Percentiles rank a stretch among this genome's conserved stretches.
Evolutionary conservation across 1,140 invertebrate species (phyloP).

Genomic region (Drosophila triauraria): DNA sequence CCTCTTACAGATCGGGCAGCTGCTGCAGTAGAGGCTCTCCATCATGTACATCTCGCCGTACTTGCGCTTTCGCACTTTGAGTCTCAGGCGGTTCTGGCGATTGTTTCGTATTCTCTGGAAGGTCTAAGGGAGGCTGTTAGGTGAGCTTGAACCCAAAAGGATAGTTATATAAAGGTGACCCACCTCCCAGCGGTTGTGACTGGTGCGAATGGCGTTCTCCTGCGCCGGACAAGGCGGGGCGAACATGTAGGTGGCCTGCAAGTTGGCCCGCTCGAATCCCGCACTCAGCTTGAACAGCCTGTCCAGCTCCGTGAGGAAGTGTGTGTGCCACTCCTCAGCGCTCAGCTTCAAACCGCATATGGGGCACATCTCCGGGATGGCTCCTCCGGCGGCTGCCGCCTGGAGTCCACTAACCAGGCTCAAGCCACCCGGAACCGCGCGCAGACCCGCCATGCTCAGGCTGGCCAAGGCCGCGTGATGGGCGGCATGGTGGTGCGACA

Average conservation of each 20-base stretch:
- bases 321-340: conserved; percentile 91
- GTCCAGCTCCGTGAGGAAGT: conserved; percentile 92
- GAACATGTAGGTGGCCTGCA: conserved; percentile 83
- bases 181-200: conserved; percentile 91
- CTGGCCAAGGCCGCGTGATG: conserved; percentile 78
- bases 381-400: conserved; percentile 67
- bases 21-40: conserved; percentile 84
- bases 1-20: conserved; percentile 93
- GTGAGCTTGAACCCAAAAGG: too few relatives aligned
- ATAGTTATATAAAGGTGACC: conserved; percentile 10
- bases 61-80: conserved; percentile 88
- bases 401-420: conserved; percentile 69
- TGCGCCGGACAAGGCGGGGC: conserved; percentile 83
- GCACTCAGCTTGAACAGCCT: conserved; percentile 89
- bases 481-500: conserved; percentile 64
- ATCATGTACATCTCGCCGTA: conserved; percentile 86
- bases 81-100: conserved; percentile 88
- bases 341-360: conserved; percentile 91
- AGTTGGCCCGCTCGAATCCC: conserved; percentile 85
- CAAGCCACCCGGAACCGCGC: conserved; percentile 66
- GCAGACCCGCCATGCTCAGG: conserved; percentile 71
- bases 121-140: conserved; percentile 85
- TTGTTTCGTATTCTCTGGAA: conserved; percentile 93
- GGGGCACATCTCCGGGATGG: conserved; percentile 87
- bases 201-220: conserved; percentile 86